Evolutionary conservation across 2,113 vertebrate species (phyloP).

Genomic region (Picathartes gymnocephalus): DNA sequence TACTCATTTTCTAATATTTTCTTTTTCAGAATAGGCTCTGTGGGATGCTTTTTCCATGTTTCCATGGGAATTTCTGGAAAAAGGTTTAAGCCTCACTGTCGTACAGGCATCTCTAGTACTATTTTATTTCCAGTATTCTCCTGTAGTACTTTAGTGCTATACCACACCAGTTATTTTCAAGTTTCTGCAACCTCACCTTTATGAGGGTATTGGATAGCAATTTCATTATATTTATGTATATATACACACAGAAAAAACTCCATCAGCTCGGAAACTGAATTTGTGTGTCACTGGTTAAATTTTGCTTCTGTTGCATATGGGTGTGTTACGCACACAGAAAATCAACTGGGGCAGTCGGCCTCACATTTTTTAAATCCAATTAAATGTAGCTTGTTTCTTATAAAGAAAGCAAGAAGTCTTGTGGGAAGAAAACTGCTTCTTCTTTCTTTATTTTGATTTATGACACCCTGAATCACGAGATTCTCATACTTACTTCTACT

Average conservation of each 20-base stretch:
- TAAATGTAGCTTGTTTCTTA: neutral
- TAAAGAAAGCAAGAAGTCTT: neutral
- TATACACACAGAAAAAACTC: neutral
- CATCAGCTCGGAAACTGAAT: neutral
- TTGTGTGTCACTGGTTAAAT: neutral
- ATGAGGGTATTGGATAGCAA: neutral
- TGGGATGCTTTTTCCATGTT: neutral
- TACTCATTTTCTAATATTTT: neutral
- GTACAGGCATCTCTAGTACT: neutral
- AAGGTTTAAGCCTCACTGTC: neutral
- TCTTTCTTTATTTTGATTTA: neutral
- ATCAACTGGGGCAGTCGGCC: neutral
- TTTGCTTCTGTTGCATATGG: neutral
- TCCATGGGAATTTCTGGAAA: neutral
- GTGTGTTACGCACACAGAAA: neutral
- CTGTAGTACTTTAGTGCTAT: neutral
- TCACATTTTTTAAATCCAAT: neutral
- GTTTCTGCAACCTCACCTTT: neutral
- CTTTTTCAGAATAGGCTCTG: neutral
- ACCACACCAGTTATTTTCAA: neutral
- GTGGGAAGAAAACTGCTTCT: neutral
- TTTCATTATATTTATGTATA: neutral
- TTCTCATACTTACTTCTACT: neutral
- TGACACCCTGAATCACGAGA: neutral
- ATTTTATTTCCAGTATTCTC: neutral